A percentile compares a stretch with the other conserved stretches of the same genome.
phyloP scores from a whole-genome alignment of 2,113 vertebrate genomes.

The Meriones unguiculatus region DNA sequence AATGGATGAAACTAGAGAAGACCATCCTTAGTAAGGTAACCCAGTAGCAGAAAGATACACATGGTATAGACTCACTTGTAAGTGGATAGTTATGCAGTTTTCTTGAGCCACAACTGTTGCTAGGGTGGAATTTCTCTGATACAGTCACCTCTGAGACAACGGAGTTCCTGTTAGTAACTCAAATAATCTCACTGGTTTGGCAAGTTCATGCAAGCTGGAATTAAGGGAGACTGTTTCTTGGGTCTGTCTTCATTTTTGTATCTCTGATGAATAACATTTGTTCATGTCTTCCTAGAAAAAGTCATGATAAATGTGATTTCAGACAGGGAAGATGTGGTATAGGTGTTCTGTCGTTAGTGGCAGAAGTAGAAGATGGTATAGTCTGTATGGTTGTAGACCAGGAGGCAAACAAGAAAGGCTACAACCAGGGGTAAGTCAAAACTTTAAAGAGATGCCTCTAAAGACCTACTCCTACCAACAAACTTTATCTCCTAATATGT shows the following conservation, averaged over 20 bases:
- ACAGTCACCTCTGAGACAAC: background rate
- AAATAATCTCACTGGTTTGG: background rate
- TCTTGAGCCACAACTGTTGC: background rate
- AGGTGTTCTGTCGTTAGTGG: too few relatives aligned
- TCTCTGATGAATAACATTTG: background rate
- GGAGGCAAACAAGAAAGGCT: background rate
- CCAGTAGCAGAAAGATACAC: too few relatives aligned
- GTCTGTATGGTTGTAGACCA: background rate
- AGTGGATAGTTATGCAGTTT: background rate
- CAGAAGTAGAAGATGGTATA: background rate
- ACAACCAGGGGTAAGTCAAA: background rate
- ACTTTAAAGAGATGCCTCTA: background rate
- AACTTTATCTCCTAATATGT: background rate
- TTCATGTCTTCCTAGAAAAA: background rate
- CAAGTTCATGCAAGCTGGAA: background rate
- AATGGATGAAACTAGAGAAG: too few relatives aligned
- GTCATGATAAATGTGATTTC: background rate
- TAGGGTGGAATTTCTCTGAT: too few relatives aligned
- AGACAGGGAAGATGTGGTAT: background rate
- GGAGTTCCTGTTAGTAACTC: background rate
- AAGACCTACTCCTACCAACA: background rate
- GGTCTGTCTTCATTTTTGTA: background rate
- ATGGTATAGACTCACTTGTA: too few relatives aligned
- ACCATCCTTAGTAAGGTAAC: too few relatives aligned
- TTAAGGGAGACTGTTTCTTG: background rate